phyloP scores from a whole-genome alignment of 2,113 vertebrate genomes.

The Narcine bancroftii region DNA sequence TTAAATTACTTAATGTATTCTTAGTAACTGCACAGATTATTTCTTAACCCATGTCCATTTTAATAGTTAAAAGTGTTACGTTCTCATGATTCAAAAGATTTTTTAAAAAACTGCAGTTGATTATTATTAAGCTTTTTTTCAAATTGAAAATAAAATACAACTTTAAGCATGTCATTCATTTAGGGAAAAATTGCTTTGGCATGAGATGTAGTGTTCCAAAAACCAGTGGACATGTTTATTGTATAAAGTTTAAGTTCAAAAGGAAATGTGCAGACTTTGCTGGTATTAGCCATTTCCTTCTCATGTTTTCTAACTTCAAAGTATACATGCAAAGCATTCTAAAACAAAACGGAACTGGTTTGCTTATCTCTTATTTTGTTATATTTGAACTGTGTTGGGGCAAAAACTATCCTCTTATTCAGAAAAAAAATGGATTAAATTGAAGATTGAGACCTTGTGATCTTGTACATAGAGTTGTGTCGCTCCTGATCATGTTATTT shows the following conservation, averaged over 20 bases:
- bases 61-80: background rate
- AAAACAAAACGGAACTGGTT: constrained; percentile 13
- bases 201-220: background rate
- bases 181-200: background rate
- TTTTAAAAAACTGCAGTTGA: background rate
- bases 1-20: background rate
- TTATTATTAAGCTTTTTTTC: background rate
- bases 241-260: background rate
- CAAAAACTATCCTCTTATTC: background rate
- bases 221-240: constrained; percentile 8
- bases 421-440: background rate
- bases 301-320: constrained; percentile 21
- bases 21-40: background rate
- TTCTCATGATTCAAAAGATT: background rate
- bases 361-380: constrained; percentile 3
- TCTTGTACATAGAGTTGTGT: background rate
- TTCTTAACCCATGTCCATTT: background rate
- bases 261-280: constrained; percentile 21
- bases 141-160: background rate
- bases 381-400: background rate
- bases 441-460: background rate
- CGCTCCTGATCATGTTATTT: background rate
- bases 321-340: background rate
- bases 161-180: background rate
- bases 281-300: constrained; percentile 32